Evolutionary conservation across 2,797 vertebrate genomes (phyloP).

Genomic region (Diglossa cyanea): DNA sequence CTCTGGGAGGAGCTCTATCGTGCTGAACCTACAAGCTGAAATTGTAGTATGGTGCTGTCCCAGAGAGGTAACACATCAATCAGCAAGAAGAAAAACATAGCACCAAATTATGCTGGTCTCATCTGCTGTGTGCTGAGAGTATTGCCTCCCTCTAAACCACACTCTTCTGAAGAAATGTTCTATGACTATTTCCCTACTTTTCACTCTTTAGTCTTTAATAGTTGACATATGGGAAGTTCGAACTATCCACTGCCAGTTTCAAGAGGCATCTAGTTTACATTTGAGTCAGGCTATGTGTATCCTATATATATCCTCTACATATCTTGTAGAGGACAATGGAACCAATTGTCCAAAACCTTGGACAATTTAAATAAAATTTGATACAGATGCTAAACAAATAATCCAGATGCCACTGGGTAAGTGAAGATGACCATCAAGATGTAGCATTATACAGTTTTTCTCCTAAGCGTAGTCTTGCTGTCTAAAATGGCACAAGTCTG

Average conservation of each 20-base stretch:
- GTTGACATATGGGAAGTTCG: neutral
- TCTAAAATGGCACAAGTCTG: neutral
- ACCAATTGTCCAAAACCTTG: neutral
- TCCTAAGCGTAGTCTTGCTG: neutral
- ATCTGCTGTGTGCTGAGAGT: neutral
- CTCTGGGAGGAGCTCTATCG: neutral
- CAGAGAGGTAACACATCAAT: neutral
- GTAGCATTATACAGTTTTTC: neutral
- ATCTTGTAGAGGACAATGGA: neutral
- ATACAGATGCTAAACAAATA: neutral
- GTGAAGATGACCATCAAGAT: neutral
- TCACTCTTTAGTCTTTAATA: neutral
- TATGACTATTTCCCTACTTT: neutral
- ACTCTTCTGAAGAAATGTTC: neutral
- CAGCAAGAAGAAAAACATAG: neutral
- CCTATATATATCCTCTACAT: neutral
- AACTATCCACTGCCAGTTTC: neutral
- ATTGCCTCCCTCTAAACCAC: neutral
- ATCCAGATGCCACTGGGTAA: neutral
- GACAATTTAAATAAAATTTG: neutral
- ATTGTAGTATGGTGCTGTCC: neutral
- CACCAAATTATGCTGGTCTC: neutral
- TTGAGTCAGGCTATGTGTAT: neutral
- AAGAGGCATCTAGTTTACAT: neutral
- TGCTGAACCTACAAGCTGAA: neutral